Evolutionary conservation across 2,888 invertebrate species (phyloP).

Genomic region (Alcis repandata): DNA sequence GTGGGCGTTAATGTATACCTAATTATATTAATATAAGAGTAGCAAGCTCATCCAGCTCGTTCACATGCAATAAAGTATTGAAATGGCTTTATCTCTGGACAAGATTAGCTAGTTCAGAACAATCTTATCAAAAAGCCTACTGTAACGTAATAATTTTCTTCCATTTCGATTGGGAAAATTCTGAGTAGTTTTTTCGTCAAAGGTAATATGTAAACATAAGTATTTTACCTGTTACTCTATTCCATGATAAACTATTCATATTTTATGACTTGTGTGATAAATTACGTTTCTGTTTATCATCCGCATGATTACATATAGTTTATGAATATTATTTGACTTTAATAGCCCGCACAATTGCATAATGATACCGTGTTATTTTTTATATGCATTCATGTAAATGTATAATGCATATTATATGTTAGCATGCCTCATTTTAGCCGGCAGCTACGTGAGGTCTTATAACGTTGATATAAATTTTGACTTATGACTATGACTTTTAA

Average conservation of each 20-base stretch:
- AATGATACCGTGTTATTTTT: constrained; percentile 11
- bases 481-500: constrained; percentile 12
- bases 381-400: constrained; percentile 1
- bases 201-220: too few relatives aligned
- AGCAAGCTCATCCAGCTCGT: too few relatives aligned
- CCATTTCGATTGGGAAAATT: too few relatives aligned
- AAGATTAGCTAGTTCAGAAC: too few relatives aligned
- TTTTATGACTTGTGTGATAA: constrained; percentile 6
- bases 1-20: too few relatives aligned
- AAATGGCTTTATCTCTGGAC: too few relatives aligned
- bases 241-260: too few relatives aligned
- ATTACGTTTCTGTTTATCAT: neutral
- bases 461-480: constrained; percentile 25
- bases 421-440: neutral
- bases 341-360: constrained; percentile 13
- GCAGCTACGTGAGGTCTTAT: constrained; percentile 3
- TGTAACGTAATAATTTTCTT: too few relatives aligned
- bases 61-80: too few relatives aligned
- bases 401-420: neutral
- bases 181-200: too few relatives aligned
- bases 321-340: constrained; percentile 4
- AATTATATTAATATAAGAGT: too few relatives aligned
- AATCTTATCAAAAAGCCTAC: too few relatives aligned
- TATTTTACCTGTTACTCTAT: neutral
- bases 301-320: constrained; percentile 8